These are phyloP conservation scores for Pseudococcus longispinus DNA, from an alignment of 2,888 invertebrate genomes.

Conservation along the genomic window DNA sequence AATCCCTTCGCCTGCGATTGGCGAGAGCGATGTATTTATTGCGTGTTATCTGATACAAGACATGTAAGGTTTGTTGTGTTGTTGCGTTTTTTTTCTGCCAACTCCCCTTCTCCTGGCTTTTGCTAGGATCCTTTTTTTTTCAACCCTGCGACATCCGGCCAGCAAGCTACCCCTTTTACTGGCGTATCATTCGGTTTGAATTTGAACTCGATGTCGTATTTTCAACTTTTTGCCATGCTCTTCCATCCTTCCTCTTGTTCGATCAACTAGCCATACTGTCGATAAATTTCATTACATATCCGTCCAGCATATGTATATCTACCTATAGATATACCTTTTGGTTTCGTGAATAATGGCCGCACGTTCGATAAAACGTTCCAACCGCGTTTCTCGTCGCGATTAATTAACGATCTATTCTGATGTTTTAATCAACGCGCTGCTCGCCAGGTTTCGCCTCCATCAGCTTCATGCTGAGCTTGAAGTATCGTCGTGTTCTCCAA, in stretches of 20 bases:
- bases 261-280: neutral
- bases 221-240: neutral
- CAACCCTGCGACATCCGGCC: neutral
- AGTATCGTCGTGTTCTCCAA: neutral
- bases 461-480: neutral
- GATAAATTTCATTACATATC: neutral
- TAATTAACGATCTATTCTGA: conserved; percentile 22
- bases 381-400: neutral
- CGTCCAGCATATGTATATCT: neutral
- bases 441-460: neutral
- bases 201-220: neutral
- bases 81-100: neutral
- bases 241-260: too few relatives aligned
- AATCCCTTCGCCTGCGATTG: conserved; percentile 55
- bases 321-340: neutral
- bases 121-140: neutral
- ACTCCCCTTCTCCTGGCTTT: too few relatives aligned
- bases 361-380: neutral
- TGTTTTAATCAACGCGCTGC: conserved; percentile 24
- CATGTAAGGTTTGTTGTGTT: conserved; percentile 20
- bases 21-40: conserved; percentile 44
- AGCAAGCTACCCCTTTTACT: neutral
- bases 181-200: neutral
- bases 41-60: conserved; percentile 53
- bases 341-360: neutral